Evolutionary conservation across 2,888 invertebrate genomes (phyloP), one percentile per base, ranked within the genome.

Genomic region (Liopterus haemorrhoidalis): DNA sequence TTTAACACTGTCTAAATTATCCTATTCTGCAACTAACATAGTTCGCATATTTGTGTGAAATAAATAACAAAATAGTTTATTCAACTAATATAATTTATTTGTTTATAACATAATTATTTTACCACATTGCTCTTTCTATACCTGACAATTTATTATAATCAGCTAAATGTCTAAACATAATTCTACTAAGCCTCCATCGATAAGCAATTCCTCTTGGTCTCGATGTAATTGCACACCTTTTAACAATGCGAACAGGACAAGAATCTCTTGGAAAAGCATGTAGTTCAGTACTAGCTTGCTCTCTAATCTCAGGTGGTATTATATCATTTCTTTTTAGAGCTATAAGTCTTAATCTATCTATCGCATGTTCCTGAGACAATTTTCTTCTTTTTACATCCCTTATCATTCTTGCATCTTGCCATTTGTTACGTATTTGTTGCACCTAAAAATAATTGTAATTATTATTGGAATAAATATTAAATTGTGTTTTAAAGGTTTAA

Each of bases 91-190:
- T n/a, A n/a, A n/a, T n/a, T n/a, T n/a, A n/a, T n/a, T n/a, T n/a
- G n/a, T n/a, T n/a, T n/a, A n/a, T n/a, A n/a, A n/a, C n/a, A n/a
- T n/a, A n/a, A n/a, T 12, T 24, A 14, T 25, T 24, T 33, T 76
- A 85, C 95, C 96, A 97, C 75, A 87, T 85, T n/a, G 95, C 92
- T 64, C 95, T 75, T 65, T 92, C 92, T 0, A 95, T 82, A 25
- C 96, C 96, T 12, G 88, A 78, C 25, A 97, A 66, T 67, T 89
- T 85, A 67, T 95, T 96, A 67, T 95, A 86, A 72, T 99, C 97
- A 0, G 91, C 93, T 49, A 93, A 71, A 61, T 89, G 79, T 49
- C 96, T 78, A 76, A 89, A 99, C 4, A 91, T 79, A 51, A 95
- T 88, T 60, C 96, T 77, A 59, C 94, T 93, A 47, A 97, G 63